These are phyloP conservation scores for Drosophila barbarae DNA, from an alignment of 2,888 invertebrate species.

Conservation along the genomic window DNA sequence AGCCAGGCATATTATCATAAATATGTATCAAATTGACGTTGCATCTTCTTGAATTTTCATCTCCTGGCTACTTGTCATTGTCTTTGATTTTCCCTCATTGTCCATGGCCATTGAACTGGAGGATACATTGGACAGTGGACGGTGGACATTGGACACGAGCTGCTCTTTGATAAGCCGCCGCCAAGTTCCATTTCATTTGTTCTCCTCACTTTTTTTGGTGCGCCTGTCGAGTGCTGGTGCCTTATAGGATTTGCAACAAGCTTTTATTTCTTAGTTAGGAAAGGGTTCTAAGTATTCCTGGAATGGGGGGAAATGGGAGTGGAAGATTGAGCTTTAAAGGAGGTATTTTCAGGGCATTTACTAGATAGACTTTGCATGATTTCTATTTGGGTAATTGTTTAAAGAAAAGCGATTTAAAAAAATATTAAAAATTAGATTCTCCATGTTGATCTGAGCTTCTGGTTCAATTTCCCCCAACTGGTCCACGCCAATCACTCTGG, in stretches of 20 bases:
- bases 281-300: constrained; percentile 11
- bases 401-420: neutral
- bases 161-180: constrained; percentile 68
- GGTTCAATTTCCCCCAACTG: neutral
- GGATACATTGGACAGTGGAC: constrained; percentile 31
- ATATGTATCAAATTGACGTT: constrained; percentile 74
- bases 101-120: constrained; percentile 67
- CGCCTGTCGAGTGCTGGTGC: constrained; percentile 39
- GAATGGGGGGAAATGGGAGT: constrained; percentile 7
- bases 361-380: neutral
- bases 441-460: neutral
- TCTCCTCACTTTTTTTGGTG: constrained; percentile 36
- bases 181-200: constrained; percentile 41
- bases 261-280: constrained; percentile 44
- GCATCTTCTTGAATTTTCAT: constrained; percentile 74
- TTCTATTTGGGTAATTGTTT: neutral
- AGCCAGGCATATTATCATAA: constrained; percentile 68
- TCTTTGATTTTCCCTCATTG: constrained; percentile 68
- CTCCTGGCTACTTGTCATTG: constrained; percentile 73
- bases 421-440: fast-evolving
- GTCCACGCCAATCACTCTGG: constrained; percentile 10
- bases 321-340: neutral
- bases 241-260: constrained; percentile 53
- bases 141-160: constrained; percentile 23
- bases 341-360: neutral